Evolutionary conservation across 2,113 vertebrate species (phyloP), one percentile per base, ranked within the genome.

Genomic region (Pandion haliaetus): DNA sequence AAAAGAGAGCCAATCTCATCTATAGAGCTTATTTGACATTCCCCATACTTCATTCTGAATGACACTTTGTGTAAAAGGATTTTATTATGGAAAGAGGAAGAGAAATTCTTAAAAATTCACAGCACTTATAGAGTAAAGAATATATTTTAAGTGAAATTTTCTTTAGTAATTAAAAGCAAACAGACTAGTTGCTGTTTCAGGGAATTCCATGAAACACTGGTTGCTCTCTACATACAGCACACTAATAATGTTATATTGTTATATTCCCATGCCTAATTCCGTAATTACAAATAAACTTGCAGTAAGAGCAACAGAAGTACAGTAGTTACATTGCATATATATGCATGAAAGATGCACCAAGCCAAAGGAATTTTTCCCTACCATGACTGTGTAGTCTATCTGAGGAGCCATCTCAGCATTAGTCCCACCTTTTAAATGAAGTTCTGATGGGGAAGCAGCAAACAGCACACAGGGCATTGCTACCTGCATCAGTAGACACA

Each of bases 351-450:
- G 77, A 91, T 62, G 81, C 59, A 91, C 32, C 32, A 78, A 89
- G 67, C 28, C 58, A 59, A 83, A 87, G 42, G 62, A 86, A 40
- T 19, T 52, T 88, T 45, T 49, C 55, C 95, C 84, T 97, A 99
- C 99, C 98, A 98, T 99, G 67, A 99, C 52, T 2, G 99, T 99
- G 97, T 99, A 99, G 96, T 99, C 99, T 34, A 99, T 99, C 97
- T 99, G 99, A 26, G 99, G 99, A 25, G 99, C 99, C 99, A 99
- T 99, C 90, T 99, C 99, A 25, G 99, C 99, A 72, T 99, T 99
- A 63, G 99, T 99, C 57, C 99, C 99, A 54, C 99, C 99, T 98
- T 99, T 99, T 94, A 99, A 97, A 89, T 69, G 98, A 26, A 99
- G 98, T 86, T 99, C 98, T 34, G 99, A 99, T 5, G 99, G 98